A percentile compares a stretch with the other conserved stretches of the same genome.
Conservation (phyloP, 1,140 invertebrate species). For the Cepaea nemoralis region DNA sequence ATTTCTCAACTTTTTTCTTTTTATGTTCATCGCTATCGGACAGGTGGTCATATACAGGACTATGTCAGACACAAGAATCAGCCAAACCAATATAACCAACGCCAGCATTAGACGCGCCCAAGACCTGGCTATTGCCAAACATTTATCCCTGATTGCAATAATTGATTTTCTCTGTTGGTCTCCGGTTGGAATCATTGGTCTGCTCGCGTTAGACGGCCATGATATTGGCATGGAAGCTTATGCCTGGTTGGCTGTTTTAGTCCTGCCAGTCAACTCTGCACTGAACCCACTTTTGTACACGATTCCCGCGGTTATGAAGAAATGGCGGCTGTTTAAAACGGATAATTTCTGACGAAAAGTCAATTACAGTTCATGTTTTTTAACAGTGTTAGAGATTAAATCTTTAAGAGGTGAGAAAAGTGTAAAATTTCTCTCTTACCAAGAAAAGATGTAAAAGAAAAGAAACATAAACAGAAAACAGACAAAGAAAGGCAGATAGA, state of each 20-base stretch:
- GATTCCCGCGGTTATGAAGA: neutral
- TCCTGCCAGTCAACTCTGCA: constrained; percentile 51
- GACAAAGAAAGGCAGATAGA: too few species aligned
- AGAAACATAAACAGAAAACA: too few species aligned
- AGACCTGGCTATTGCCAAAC: constrained; percentile 50
- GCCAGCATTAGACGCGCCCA: neutral
- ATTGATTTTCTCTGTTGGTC: constrained; percentile 52
- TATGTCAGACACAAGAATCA: neutral
- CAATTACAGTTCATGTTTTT: too few species aligned
- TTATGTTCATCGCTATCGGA: constrained; percentile 46
- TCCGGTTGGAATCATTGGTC: constrained; percentile 50
- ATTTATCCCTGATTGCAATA: constrained; percentile 46
- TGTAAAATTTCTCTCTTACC: too few species aligned
- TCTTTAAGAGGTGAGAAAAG: too few species aligned
- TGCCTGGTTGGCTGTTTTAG: constrained; percentile 48
- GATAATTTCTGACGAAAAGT: too few species aligned
- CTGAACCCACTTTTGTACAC: constrained; percentile 54
- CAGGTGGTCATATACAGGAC: constrained; percentile 50
- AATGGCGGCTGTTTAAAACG: neutral
- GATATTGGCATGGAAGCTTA: constrained; percentile 45
- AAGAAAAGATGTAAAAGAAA: too few species aligned
- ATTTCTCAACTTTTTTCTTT: constrained; percentile 48
- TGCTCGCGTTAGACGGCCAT: constrained; percentile 40
- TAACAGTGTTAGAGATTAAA: too few species aligned
- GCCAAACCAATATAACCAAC: neutral